These are phyloP conservation scores for Poecilia velifera DNA, from an alignment of 2,797 vertebrate genomes.

Conservation along the genomic window DNA sequence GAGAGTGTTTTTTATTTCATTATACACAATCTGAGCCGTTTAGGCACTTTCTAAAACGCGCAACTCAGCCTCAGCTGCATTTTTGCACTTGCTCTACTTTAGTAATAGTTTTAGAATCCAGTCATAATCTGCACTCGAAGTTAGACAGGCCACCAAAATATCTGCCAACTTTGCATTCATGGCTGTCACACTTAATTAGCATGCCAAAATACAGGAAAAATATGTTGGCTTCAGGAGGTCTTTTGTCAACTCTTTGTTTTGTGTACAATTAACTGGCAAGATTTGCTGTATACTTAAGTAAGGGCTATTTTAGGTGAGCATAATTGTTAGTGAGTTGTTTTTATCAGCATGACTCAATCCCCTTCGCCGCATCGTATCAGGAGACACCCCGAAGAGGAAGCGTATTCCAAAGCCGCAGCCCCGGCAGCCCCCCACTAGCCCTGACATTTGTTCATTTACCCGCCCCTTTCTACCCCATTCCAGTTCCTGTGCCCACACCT, in stretches of 20 bases:
- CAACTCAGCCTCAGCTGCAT: not conserved
- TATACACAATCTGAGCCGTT: conserved; percentile 8
- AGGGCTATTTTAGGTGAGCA: conserved; percentile 79
- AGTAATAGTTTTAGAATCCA: conserved; percentile 62
- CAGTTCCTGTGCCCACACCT: conserved; percentile 31
- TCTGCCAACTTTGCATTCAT: conserved; percentile 75
- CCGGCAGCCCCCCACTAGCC: conserved; percentile 67
- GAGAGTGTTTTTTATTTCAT: not conserved
- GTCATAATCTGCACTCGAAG: conserved; percentile 59
- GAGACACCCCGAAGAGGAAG: conserved; percentile 74
- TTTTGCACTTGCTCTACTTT: conserved; percentile 44
- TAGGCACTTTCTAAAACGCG: conserved; percentile 31
- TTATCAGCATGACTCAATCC: conserved; percentile 81
- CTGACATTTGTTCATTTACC: conserved; percentile 75
- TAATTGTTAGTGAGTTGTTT: conserved; percentile 84
- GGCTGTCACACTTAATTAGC: conserved; percentile 78
- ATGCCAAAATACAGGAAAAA: conserved; percentile 77
- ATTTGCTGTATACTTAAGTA: conserved; percentile 76
- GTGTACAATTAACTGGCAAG: conserved; percentile 79
- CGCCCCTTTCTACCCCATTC: conserved; percentile 56
- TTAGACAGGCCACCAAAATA: conserved; percentile 74
- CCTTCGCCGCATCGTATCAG: conserved; percentile 67
- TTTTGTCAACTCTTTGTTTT: conserved; percentile 78
- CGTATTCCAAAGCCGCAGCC: conserved; percentile 67
- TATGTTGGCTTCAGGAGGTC: conserved; percentile 73